phyloP scores from a whole-genome alignment of 2,113 vertebrate genomes.

The Ctenodactylus gundi region DNA sequence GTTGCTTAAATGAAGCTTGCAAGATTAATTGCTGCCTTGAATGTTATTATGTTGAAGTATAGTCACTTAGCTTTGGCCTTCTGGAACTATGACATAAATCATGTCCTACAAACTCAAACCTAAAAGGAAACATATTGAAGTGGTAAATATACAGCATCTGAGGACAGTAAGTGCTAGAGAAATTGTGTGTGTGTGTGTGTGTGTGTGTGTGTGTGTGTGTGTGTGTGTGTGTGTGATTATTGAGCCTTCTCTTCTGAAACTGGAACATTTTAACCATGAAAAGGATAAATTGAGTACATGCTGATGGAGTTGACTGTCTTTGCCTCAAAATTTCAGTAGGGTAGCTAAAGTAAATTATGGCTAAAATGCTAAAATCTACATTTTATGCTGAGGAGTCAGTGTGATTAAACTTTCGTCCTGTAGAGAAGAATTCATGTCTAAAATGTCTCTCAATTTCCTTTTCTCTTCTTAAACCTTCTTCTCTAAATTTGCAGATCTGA shows the following conservation, averaged over 20 bases:
- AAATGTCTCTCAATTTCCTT: conserved; percentile 63
- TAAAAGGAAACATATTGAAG: conserved; percentile 37
- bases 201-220: neutral
- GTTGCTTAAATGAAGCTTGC: conserved; percentile 46
- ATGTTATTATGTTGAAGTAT: neutral
- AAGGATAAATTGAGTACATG: conserved; percentile 47
- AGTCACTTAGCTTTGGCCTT: conserved; percentile 56
- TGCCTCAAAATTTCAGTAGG: conserved; percentile 2
- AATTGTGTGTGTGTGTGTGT: neutral
- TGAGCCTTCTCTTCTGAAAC: conserved; percentile 5
- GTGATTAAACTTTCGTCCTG: conserved; percentile 55
- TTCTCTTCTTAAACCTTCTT: neutral
- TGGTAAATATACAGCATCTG: neutral
- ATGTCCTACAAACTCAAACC: conserved; percentile 42
- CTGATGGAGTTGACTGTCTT: conserved; percentile 34
- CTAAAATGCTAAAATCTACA: conserved; percentile 52
- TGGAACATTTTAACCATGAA: conserved; percentile 25
- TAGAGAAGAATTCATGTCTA: conserved; percentile 28
- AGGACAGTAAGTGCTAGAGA: conserved; percentile 52
- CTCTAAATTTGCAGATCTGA: neutral
- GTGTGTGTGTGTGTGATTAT: neutral
- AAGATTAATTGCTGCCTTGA: conserved; percentile 69
- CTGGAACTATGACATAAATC: conserved; percentile 61
- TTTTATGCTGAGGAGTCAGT: conserved; percentile 31
- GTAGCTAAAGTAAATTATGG: conserved; percentile 50